phyloP scores from a whole-genome alignment of 2,888 invertebrate species.

The Oxycera nigricornis region DNA sequence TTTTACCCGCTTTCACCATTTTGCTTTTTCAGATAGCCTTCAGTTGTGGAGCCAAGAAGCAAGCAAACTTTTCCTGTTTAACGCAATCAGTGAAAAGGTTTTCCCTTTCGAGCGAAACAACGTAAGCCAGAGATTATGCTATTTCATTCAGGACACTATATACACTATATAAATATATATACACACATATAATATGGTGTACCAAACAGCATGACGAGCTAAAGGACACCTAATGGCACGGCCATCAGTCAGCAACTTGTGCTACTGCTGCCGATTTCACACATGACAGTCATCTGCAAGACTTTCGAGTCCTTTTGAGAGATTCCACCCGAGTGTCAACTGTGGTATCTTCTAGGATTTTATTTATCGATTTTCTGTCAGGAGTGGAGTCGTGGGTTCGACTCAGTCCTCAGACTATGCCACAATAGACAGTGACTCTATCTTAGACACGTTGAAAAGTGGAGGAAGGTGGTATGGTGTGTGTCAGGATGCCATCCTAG shows the following conservation, averaged over 20 bases:
- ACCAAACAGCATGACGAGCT: background rate
- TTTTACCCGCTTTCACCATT: background rate
- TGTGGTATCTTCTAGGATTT: background rate
- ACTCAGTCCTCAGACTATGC: background rate
- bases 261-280: background rate
- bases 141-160: background rate
- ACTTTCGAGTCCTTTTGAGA: background rate
- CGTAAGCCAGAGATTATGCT: background rate
- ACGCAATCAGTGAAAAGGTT: conserved; percentile 1
- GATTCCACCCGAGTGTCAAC: background rate
- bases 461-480: background rate
- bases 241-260: background rate
- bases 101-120: background rate
- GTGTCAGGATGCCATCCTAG: background rate
- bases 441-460: background rate
- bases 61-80: background rate
- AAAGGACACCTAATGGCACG: background rate
- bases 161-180: too few relatives aligned
- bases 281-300: background rate
- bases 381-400: background rate
- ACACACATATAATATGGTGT: too few relatives aligned
- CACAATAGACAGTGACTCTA: background rate
- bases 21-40: background rate
- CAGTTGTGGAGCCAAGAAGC: background rate
- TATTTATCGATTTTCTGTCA: background rate